A percentile compares a stretch with the other conserved stretches of the same genome.
phyloP scores from a whole-genome alignment of 2,797 vertebrate genomes.

The Anguilla marmorata region DNA sequence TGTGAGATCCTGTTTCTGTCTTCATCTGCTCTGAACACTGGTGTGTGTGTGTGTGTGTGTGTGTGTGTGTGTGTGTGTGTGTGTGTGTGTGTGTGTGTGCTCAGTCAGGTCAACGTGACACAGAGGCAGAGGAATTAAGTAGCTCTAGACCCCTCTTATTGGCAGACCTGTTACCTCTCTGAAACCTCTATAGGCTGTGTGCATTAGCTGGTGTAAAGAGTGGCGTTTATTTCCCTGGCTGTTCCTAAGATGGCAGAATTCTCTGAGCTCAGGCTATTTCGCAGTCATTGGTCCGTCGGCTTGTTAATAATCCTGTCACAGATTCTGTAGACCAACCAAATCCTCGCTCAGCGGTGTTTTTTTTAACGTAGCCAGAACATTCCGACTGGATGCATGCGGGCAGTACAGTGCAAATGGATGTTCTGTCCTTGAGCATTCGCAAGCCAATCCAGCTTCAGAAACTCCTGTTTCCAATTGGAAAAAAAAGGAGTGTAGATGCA shows the following conservation, averaged over 20 bases:
- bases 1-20: background rate
- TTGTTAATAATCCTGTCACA: background rate
- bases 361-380: no score
- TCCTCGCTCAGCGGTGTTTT: background rate
- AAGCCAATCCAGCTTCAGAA: no score
- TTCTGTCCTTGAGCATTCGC: no score
- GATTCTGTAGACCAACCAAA: background rate
- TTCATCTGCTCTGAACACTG: background rate
- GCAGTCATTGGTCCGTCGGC: background rate
- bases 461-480: no score
- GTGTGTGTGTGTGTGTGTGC: background rate
- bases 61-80: background rate
- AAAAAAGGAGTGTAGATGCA: no score
- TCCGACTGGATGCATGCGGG: no score
- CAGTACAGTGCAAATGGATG: no score
- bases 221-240: background rate
- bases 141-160: no score
- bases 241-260: background rate
- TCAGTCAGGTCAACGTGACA: no score
- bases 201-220: background rate
- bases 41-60: background rate
- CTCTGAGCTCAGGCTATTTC: background rate
- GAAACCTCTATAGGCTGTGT: no score
- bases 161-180: no score
- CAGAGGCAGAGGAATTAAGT: no score